These are phyloP conservation scores for Holothuria leucospilota DNA, from an alignment of 53 echinoderm and acorn worm species.

Conservation along the genomic window DNA sequence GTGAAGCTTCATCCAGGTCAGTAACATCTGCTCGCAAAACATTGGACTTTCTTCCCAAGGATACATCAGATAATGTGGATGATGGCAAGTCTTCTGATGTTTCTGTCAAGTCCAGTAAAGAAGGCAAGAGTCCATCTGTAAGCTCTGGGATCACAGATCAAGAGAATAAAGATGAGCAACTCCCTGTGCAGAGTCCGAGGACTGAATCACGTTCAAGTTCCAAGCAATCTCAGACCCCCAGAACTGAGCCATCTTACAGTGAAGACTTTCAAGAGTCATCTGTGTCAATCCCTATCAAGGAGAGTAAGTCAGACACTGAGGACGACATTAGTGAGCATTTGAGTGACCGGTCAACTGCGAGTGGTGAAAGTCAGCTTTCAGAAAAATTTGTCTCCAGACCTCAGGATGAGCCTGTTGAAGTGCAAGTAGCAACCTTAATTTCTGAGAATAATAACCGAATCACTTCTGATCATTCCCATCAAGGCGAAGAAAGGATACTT, in stretches of 20 bases:
- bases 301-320: constrained; percentile 81
- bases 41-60: constrained; percentile 30
- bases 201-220: constrained; percentile 64
- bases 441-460: not conserved
- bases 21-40: not conserved
- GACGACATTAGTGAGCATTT: constrained; percentile 98
- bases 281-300: constrained; percentile 53
- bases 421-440: constrained; percentile 8
- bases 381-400: constrained; percentile 55
- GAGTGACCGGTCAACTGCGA: constrained; percentile 72
- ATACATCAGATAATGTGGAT: constrained; percentile 22
- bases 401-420: constrained; percentile 7
- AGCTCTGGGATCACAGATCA: too few relatives aligned
- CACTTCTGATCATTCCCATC: constrained; percentile 14
- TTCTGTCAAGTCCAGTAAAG: constrained; percentile 31
- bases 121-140: constrained; percentile 1
- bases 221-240: constrained; percentile 57
- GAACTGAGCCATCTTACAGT: constrained; percentile 76
- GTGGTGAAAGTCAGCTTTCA: constrained; percentile 59
- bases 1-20: constrained; percentile 70
- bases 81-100: not conserved
- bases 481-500: not conserved
- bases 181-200: constrained; percentile 28
- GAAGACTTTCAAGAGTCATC: constrained; percentile 82
- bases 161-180: constrained; percentile 1